Percentiles rank a stretch among this genome's conserved stretches.
phyloP scores from a whole-genome alignment of 2,797 vertebrate genomes.

The Diceros bicornis region DNA sequence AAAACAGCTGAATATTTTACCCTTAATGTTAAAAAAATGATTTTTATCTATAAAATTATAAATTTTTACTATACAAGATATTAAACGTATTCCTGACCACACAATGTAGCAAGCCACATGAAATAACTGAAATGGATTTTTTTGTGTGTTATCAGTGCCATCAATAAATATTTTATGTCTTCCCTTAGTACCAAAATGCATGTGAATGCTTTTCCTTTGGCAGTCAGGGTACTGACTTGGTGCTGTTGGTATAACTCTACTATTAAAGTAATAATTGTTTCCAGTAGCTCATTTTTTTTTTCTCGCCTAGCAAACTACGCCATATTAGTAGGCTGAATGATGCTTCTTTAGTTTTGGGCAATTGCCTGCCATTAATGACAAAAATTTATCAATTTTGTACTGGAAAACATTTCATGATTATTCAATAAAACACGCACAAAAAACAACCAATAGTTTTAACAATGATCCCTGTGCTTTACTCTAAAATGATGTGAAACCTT shows the following conservation, averaged over 20 bases:
- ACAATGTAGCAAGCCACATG: neutral
- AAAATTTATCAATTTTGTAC: neutral
- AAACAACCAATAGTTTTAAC: neutral
- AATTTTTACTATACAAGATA: neutral
- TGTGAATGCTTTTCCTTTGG: neutral
- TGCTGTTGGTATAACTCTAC: neutral
- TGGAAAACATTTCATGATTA: neutral
- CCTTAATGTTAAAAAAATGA: neutral
- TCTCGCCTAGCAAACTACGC: neutral
- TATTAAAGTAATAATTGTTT: constrained; percentile 10
- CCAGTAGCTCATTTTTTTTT: neutral
- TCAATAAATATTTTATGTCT: neutral
- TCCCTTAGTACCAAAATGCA: neutral
- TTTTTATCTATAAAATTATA: neutral
- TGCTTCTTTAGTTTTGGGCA: neutral
- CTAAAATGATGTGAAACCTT: neutral
- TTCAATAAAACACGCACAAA: neutral
- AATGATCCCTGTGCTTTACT: neutral
- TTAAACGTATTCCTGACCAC: neutral
- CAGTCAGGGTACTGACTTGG: neutral
- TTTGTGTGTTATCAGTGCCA: neutral
- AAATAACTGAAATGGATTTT: neutral
- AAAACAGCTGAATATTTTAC: constrained; percentile 10
- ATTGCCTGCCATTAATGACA: neutral
- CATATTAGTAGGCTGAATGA: neutral